A percentile compares a stretch with the other conserved stretches of the same genome.
These are phyloP conservation scores for Aviceda subcristata DNA, from an alignment of 2,113 vertebrate genomes.

Conservation along the genomic window DNA sequence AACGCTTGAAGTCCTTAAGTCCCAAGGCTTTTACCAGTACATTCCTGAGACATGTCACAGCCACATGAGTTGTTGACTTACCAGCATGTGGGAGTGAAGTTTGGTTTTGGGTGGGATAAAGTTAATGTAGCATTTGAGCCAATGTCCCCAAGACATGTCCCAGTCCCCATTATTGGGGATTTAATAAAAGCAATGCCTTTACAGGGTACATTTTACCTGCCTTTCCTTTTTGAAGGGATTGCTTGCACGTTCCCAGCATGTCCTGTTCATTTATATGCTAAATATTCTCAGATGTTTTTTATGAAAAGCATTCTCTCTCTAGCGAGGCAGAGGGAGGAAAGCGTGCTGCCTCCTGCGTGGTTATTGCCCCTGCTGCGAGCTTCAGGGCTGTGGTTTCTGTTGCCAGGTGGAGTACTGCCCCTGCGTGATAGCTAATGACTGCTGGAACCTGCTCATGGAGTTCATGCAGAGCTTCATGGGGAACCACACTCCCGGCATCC, in stretches of 20 bases:
- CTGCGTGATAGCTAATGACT: conserved; percentile 93
- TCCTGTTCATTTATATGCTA: rapidly evolving
- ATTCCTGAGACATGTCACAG: neutral
- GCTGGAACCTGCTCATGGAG: conserved; percentile 95
- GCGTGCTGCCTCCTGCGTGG: rapidly evolving
- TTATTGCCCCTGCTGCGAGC: neutral
- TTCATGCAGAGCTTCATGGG: conserved; percentile 96
- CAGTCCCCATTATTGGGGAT: neutral
- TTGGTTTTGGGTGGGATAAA: neutral
- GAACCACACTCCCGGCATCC: conserved; percentile 81
- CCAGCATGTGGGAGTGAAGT: neutral
- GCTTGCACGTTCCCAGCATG: neutral
- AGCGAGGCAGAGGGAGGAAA: neutral
- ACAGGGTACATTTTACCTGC: neutral
- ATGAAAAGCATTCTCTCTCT: neutral
- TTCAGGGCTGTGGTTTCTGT: neutral
- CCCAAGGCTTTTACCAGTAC: neutral
- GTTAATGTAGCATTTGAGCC: neutral
- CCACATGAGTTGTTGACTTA: rapidly evolving
- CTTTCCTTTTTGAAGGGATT: neutral
- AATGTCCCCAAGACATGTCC: neutral
- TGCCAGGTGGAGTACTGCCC: conserved; percentile 94
- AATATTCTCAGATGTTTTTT: neutral
- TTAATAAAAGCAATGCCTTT: neutral
- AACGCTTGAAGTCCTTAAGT: neutral